A percentile compares a stretch with the other conserved stretches of the same genome.
phyloP scores from a whole-genome alignment of 2,888 invertebrate species.

The Andrena camellia region DNA sequence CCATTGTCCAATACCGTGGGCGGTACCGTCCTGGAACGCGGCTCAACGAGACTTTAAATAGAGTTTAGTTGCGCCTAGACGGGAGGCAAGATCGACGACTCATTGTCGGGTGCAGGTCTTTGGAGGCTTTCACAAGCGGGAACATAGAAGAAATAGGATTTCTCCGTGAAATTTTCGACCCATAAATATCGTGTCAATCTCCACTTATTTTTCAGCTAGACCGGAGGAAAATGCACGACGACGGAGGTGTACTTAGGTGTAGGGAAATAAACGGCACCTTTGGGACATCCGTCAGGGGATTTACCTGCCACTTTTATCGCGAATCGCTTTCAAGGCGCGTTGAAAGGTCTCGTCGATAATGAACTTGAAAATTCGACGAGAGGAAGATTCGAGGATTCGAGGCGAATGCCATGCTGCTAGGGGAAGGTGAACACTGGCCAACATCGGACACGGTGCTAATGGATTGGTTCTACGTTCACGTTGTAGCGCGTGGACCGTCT shows the following conservation, averaged over 20 bases:
- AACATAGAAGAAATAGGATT: constrained; percentile 64
- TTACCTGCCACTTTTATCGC: constrained; percentile 28
- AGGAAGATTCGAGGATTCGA: not conserved
- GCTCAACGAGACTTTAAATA: constrained; percentile 78
- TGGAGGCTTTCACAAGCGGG: constrained; percentile 23
- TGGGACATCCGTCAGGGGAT: not conserved
- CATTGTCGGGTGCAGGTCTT: constrained; percentile 57
- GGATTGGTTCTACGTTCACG: constrained; percentile 76
- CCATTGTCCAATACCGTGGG: constrained; percentile 77
- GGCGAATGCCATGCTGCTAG: constrained; percentile 2
- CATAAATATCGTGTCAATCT: constrained; percentile 68
- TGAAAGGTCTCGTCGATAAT: constrained; percentile 18
- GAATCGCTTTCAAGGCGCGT: not conserved
- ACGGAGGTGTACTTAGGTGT: constrained; percentile 1
- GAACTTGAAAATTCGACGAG: constrained; percentile 5
- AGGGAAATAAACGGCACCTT: constrained; percentile 20
- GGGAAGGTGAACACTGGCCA: constrained; percentile 51
- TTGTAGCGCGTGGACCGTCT: constrained; percentile 79
- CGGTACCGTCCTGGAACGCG: constrained; percentile 72
- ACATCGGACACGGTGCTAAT: constrained; percentile 75
- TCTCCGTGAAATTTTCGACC: constrained; percentile 76
- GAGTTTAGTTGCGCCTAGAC: constrained; percentile 73
- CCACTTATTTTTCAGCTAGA: constrained; percentile 32
- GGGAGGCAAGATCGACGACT: constrained; percentile 67
- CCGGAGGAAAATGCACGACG: not conserved